A percentile compares a stretch with the other conserved stretches of the same genome.
phyloP scores from a whole-genome alignment of 2,113 vertebrate species.

The Bufo gargarizans region DNA sequence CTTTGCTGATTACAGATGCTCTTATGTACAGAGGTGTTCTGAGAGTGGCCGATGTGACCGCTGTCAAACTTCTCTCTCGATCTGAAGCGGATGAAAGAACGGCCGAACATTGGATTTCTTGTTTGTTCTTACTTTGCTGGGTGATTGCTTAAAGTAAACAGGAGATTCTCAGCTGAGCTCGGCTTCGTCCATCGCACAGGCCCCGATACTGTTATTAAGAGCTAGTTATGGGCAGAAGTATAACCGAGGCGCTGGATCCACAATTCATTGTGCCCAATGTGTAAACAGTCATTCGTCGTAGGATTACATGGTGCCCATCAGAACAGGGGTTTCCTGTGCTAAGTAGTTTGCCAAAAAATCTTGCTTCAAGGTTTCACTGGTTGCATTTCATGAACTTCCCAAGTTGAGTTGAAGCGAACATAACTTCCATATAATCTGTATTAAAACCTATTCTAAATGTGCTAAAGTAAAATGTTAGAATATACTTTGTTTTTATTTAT shows the following conservation, averaged over 20 bases:
- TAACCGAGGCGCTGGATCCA: neutral
- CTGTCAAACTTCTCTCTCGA: neutral
- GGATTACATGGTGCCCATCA: neutral
- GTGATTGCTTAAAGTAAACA: conserved; percentile 12
- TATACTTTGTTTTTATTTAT: too few species aligned
- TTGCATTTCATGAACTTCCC: neutral
- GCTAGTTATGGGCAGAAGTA: neutral
- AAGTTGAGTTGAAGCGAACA: neutral
- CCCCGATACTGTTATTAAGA: neutral
- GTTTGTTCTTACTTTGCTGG: conserved; percentile 1
- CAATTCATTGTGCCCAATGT: neutral
- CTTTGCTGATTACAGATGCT: conserved; percentile 9
- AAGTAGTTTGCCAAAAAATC: neutral
- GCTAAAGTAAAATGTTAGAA: too few species aligned
- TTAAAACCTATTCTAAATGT: too few species aligned
- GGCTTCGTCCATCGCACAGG: neutral
- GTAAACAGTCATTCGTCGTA: neutral
- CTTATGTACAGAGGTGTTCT: neutral
- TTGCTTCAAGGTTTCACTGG: neutral
- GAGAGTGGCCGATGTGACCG: neutral
- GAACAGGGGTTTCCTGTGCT: neutral
- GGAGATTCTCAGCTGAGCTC: conserved; percentile 7
- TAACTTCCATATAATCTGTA: too few species aligned
- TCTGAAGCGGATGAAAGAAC: neutral
- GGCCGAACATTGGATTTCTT: neutral